These are phyloP conservation scores for Mellilla xanthometata DNA, from an alignment of 2,888 invertebrate species.

Conservation along the genomic window DNA sequence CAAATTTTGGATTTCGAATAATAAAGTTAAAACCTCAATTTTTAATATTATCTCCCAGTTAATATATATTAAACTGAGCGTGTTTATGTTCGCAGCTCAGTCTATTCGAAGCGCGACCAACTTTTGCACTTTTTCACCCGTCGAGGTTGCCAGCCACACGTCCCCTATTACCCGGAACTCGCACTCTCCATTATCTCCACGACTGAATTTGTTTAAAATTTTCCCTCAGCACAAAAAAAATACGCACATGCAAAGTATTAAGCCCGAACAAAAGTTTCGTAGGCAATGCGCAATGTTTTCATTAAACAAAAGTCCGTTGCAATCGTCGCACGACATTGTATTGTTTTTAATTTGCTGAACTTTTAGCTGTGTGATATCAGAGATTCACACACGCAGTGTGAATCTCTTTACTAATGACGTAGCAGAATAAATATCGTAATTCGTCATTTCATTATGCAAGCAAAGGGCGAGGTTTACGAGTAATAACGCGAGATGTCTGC, in stretches of 20 bases:
- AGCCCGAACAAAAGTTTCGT: conserved; percentile 48
- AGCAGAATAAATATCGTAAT: conserved; percentile 80
- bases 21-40: too few species aligned
- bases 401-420: conserved; percentile 65
- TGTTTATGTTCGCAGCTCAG: conserved; percentile 33
- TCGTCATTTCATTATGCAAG: conserved; percentile 82
- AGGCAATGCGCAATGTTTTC: conserved; percentile 39
- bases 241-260: conserved; percentile 49
- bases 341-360: conserved; percentile 18
- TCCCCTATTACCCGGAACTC: conserved; percentile 73
- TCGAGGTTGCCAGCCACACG: conserved; percentile 74
- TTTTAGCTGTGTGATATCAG: conserved; percentile 13
- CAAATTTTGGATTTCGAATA: too few species aligned
- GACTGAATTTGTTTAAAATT: conserved; percentile 73
- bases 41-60: too few species aligned
- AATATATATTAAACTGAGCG: conserved; percentile 16
- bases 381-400: conserved; percentile 37
- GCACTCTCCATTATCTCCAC: conserved; percentile 73
- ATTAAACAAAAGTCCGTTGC: conserved; percentile 39
- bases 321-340: conserved; percentile 27
- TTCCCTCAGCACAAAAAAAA: conserved; percentile 58
- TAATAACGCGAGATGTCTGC: conserved; percentile 81
- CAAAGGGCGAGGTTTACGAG: conserved; percentile 81
- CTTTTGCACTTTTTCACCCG: conserved; percentile 76
- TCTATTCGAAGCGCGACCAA: conserved; percentile 54